Conservation (phyloP, 2,797 vertebrate species). For the Passerculus sandwichensis region DNA sequence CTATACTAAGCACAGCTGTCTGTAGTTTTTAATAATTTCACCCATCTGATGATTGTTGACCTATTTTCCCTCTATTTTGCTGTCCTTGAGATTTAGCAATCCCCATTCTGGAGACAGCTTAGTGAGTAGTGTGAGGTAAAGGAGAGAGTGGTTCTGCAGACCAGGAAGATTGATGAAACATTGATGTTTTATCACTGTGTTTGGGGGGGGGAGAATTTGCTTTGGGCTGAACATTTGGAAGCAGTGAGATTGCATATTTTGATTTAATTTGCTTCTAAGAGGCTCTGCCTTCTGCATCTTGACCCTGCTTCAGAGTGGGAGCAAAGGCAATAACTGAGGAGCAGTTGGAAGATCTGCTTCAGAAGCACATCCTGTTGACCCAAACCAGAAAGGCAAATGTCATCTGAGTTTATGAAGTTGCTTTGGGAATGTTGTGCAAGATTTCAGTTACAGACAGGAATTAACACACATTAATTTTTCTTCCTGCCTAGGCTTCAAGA, state of each 20-base stretch:
- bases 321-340: not conserved
- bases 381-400: not conserved
- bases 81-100: not conserved
- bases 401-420: not conserved
- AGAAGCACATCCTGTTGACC: not conserved
- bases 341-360: not conserved
- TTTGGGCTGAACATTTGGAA: not conserved
- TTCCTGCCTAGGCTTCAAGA: constrained; percentile 36
- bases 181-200: not conserved
- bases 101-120: not conserved
- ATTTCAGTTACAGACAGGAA: not conserved
- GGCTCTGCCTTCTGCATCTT: not conserved
- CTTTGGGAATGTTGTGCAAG: not conserved
- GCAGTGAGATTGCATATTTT: not conserved
- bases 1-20: not conserved
- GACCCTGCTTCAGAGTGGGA: not conserved
- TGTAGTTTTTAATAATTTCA: not conserved
- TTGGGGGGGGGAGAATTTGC: not conserved
- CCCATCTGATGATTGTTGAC: not conserved
- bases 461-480: not conserved
- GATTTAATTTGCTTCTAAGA: not conserved
- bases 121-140: not conserved
- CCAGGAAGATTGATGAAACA: not conserved
- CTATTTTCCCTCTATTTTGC: not conserved
- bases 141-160: not conserved